Evolutionary conservation across 2,888 invertebrate species (phyloP), one percentile per base, ranked within the genome.

Genomic region (Anarsia innoxiella): DNA sequence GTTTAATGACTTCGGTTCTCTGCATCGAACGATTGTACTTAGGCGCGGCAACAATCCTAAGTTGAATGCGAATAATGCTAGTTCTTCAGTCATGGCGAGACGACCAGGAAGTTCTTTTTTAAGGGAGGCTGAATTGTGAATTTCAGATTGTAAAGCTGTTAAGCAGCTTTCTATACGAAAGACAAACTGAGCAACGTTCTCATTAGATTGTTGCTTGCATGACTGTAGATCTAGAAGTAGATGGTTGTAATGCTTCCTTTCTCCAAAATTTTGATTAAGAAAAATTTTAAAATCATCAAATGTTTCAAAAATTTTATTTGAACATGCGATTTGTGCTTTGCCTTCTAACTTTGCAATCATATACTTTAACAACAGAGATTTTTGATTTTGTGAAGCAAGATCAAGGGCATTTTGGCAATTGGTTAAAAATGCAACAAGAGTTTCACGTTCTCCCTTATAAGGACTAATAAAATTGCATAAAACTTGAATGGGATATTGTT

Each of bases 291-390:
- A 15, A 2, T 25, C 14, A 1, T 38, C 23, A 15, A 36, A 39
- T 10, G 26, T 33, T 5, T 39, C 33, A 19, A 42, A 39, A 8
- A 33, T 23, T 27, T 10, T 35, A 9, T 40, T 37, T 1, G 35
- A 39, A 11, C 37, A 39, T 2, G 42, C 42, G 5, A 31, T 29
- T 35, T 42, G 39, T 1, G 42, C 39, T 42, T 42, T 42, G 1
- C 37, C 31, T 28, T 31, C 34, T 31, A 39, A 12, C 2, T 12
- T 23, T 9, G 35, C 25, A 1, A 40, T 43, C n/a, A n/a, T n/a
- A n/a, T n/a, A n/a, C n/a, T 43, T 43, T 8, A 35, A 23, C 19
- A 43, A 28, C n/a, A 43, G 12, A 14, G 13, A 6, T 23, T 37
- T 31, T 25, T 43, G 39, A 1, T 15, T 12, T 15, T 3, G 2